phyloP scores from a whole-genome alignment of 2,113 vertebrate species.

The Brachirus orientalis region DNA sequence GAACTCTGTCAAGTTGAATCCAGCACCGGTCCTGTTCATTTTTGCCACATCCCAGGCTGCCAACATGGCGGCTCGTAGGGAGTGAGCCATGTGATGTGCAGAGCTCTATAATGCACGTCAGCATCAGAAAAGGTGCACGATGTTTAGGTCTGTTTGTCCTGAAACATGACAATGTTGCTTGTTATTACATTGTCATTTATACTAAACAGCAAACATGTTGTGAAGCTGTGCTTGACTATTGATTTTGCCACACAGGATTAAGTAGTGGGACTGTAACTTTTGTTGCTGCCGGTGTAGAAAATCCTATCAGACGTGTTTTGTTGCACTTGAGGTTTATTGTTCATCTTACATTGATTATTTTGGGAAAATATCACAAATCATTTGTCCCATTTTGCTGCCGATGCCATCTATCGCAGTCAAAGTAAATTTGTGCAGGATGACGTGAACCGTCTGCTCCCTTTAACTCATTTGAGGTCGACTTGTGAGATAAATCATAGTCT shows the following conservation, averaged over 20 bases:
- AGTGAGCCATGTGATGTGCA: no score
- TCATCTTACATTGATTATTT: conserved; percentile 6
- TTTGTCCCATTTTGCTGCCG: neutral
- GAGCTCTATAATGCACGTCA: neutral
- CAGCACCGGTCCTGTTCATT: no score
- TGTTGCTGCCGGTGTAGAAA: conserved; percentile 11
- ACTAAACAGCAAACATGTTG: neutral
- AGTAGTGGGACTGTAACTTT: no score
- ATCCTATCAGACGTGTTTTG: neutral
- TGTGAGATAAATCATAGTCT: neutral
- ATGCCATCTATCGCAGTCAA: neutral
- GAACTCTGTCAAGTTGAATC: no score
- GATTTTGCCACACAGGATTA: conserved; percentile 7
- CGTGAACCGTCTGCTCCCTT: neutral
- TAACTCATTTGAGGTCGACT: neutral
- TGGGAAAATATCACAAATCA: conserved; percentile 25
- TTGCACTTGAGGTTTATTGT: neutral
- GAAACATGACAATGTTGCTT: neutral
- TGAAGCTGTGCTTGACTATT: neutral
- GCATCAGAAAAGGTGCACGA: neutral
- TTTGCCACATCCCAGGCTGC: no score
- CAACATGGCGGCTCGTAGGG: no score
- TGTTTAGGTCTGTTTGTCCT: neutral
- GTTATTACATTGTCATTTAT: neutral
- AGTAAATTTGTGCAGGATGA: neutral